Evolutionary conservation across 2,797 vertebrate species (phyloP), one percentile per base, ranked within the genome.

Genomic region (Macrochelys suwanniensis): DNA sequence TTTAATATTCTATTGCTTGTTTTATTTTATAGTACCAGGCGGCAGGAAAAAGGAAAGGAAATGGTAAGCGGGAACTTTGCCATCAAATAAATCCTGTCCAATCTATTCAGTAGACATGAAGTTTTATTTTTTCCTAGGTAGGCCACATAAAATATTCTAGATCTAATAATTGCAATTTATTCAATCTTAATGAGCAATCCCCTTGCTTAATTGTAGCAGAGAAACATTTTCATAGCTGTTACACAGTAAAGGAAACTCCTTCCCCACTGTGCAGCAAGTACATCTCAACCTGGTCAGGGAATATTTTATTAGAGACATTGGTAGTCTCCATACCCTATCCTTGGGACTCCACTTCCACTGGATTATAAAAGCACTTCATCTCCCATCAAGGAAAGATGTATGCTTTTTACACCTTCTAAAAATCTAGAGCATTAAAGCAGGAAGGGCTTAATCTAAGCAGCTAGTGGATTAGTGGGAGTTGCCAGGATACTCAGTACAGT

Each of bases 401-500:
- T 93, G 85, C 89, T 96, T 93, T 94, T 93, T 92, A 91, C 93
- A 88, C 82, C 92, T 42, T 82, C 95, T 94, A 23, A n/a, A 95
- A 65, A 56, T 95, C 94, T 94, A 91, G 88, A 54, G 92, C 92
- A 93, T 97, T 96, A 97, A 97, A 95, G 87, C 92, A 92, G 95
- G 95, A 97, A 95, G 68, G 79, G 87, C 94, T 97, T 94, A 95
- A 26, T 91, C 87, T 95, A 96, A 97, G 93, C 84, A 84, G 90
- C 76, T 85, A 82, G 82, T 83, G 89, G 96, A 96, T 97, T 96
- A 97, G 87, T 47, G 80, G 80, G 89, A 89, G 88, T 87, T 97
- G 91, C 85, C 0, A 80, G 85, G 89, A 94, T 92, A 87, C 82
- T 90, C 85, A 83, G 49, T 0, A 0, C 19, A 88, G 26, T 93